Percentiles rank a stretch among this genome's conserved stretches.
Conservation (phyloP, 2,797 vertebrate species). For the Ispidina lecontei region DNA sequence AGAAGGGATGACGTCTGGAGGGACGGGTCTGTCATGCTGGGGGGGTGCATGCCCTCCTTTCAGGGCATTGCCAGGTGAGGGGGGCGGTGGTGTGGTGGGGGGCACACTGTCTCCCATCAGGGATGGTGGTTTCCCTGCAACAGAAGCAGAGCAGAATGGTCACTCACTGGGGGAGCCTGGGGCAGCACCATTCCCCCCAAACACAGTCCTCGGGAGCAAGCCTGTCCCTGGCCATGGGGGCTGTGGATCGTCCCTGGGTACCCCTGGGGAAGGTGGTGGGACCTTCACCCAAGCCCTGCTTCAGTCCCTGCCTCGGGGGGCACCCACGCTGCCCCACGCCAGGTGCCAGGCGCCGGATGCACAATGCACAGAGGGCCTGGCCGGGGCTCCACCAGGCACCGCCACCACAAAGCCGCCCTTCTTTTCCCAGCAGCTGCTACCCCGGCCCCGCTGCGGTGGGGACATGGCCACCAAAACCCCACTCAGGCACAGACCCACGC, state of each 20-base stretch:
- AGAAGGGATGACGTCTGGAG: neutral
- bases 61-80: neutral
- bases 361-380: conserved; percentile 19
- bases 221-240: neutral
- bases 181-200: neutral
- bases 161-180: neutral
- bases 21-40: rapidly evolving
- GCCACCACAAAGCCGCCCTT: conserved; percentile 33
- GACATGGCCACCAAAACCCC: neutral
- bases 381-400: neutral
- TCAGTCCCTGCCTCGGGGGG: neutral
- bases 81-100: neutral
- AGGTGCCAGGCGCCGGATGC: neutral
- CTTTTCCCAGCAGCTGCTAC: neutral
- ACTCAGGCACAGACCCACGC: rapidly evolving
- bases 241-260: too few species aligned
- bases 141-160: neutral
- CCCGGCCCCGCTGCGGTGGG: rapidly evolving
- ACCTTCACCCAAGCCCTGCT: neutral
- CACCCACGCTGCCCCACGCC: rapidly evolving
- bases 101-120: conserved; percentile 62
- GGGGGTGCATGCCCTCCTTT: neutral
- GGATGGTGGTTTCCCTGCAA: conserved; percentile 46
- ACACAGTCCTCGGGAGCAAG: neutral
- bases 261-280: rapidly evolving